Conservation (phyloP, 2,797 vertebrate species). For the Coendou prehensilis region DNA sequence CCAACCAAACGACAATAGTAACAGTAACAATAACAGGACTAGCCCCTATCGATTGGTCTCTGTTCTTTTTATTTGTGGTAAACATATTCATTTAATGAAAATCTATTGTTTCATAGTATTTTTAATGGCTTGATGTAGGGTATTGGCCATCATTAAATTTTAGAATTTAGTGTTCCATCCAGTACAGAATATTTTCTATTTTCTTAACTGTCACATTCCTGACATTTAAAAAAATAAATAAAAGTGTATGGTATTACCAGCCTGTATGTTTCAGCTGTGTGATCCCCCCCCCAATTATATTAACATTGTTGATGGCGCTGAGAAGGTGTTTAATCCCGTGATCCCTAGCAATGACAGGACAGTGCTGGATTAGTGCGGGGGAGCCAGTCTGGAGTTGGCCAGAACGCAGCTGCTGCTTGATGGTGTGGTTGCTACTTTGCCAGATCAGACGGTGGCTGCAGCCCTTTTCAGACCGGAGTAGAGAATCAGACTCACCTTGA, state of each 20-base stretch:
- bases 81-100: background rate
- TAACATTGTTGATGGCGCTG: too few relatives aligned
- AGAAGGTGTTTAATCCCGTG: background rate
- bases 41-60: background rate
- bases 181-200: background rate
- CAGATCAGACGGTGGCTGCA: background rate
- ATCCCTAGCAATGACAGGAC: background rate
- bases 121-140: background rate
- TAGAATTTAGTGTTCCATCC: background rate
- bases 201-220: background rate
- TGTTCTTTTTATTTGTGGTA: background rate
- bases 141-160: background rate
- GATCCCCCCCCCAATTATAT: background rate
- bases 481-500: background rate
- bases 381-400: background rate
- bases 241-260: background rate
- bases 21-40: background rate
- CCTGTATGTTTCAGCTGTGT: accelerated
- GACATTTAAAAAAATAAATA: background rate
- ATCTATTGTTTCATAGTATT: background rate
- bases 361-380: accelerated
- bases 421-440: too few relatives aligned
- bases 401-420: background rate
- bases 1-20: background rate
- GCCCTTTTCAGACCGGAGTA: background rate